Base-by-base conservation (phyloP, 2,888 invertebrate genomes). In the Apamea sordens region DNA sequence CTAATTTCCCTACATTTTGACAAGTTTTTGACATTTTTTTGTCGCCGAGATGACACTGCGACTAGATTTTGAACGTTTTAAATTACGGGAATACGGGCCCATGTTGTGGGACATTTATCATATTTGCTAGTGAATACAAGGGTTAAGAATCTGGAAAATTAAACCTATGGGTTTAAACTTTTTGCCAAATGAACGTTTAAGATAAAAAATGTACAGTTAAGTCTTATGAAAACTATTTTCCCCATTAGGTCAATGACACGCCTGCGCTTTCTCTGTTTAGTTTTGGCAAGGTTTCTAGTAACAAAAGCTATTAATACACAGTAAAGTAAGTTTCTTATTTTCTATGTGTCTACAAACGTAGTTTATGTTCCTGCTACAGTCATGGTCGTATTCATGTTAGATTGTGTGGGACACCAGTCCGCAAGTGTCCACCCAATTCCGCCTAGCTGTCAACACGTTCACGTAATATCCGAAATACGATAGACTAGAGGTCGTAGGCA, bases 381-480 rank as follows among this genome's bases (percentile, higher is more conserved):
- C 76, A 79, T n/a, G 44, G 83, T 56, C 44, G 59, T 68, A 73
- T 77, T 79, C 67, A 73, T 59, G 76, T 79, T 28, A 75, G 65
- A 75, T 85, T 68, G 59, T 73, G 28, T 78, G 65, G 70, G 76
- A 72, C 79, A 78, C 71, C 73, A 87, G 71, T 74, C 68, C 63
- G 69, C 73, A 74, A 72, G 64, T 59, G 77, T 79, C 75, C 56
- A 50, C 21, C 63, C 56, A 69, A 74, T 84, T 87, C 77, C 70
- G 72, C 56, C 36, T 56, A 44, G 65, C 65, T 77, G 75, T 80
- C 84, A 79, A 80, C 76, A 83, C 63, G 79, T 77, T 80, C 76
- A 73, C 63, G 65, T 84, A 79, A 87, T 84, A 87, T 79, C 75
- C 78, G 80, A 72, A 77, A 82, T 67, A 77, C 78, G 75, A 86